These are phyloP conservation scores for Streblospio benedicti DNA, from an alignment of 1,140 invertebrate species.

Conservation along the genomic window DNA sequence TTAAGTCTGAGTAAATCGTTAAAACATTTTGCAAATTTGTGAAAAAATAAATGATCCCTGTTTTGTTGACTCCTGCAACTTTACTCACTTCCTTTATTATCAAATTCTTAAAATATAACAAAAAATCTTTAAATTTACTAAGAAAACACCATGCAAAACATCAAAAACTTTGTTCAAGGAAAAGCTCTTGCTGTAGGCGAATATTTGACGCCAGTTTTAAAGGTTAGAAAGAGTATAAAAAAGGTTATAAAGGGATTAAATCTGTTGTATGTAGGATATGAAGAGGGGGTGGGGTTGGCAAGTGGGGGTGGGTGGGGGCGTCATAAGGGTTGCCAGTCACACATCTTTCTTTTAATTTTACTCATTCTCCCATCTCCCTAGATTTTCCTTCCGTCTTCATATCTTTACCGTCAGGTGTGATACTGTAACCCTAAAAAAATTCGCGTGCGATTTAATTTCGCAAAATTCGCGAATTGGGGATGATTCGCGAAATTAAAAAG, in stretches of 20 bases:
- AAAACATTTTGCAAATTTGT: no score
- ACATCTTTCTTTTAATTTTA: not conserved
- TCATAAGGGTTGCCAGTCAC: not conserved
- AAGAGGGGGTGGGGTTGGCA: not conserved
- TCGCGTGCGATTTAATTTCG: no score
- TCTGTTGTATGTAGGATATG: slow-evolving; percentile 1
- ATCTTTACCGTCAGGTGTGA: no score
- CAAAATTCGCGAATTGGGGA: no score
- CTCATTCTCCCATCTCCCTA: not conserved
- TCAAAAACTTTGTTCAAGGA: slow-evolving; percentile 11
- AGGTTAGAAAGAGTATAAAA: slow-evolving; percentile 58
- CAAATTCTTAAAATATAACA: no score
- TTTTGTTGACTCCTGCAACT: no score
- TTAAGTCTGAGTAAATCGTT: no score
- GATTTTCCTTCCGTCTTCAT: not conserved
- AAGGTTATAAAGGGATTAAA: slow-evolving; percentile 3
- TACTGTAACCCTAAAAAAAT: no score
- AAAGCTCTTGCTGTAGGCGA: slow-evolving; percentile 74
- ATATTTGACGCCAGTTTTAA: slow-evolving; percentile 89
- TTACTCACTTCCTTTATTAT: no score
- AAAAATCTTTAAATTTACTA: not conserved
- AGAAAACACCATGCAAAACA: slow-evolving; percentile 4
- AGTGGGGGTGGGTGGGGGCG: no score
- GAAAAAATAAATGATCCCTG: no score
- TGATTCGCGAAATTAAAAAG: no score